These are phyloP conservation scores for Acronicta aceris DNA, from an alignment of 2,888 invertebrate genomes.

Conservation along the genomic window DNA sequence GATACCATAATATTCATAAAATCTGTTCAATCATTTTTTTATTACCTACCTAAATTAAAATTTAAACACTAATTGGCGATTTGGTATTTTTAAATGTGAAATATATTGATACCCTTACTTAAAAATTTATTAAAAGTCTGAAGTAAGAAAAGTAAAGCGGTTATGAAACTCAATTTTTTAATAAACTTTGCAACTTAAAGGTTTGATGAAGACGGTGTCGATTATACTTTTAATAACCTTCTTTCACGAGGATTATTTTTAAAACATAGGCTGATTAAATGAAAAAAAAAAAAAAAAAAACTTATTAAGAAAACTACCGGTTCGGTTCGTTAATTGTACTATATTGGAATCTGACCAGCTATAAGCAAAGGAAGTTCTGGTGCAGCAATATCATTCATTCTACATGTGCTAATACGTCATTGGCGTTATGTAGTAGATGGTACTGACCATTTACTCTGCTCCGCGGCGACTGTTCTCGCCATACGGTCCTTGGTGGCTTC, in stretches of 20 bases:
- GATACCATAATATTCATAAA: no score
- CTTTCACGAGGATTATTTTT: slow-evolving; percentile 10
- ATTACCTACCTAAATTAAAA: no score
- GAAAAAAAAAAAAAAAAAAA: background rate
- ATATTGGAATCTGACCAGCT: background rate
- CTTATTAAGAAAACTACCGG: background rate
- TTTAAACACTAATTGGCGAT: no score
- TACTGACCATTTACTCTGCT: slow-evolving; percentile 96
- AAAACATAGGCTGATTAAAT: slow-evolving; percentile 10
- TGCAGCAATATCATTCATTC: background rate
- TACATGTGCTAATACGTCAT: slow-evolving; percentile 15
- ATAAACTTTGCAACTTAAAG: slow-evolving; percentile 16
- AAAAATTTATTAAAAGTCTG: no score
- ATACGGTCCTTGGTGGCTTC: slow-evolving; percentile 97
- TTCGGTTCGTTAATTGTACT: background rate
- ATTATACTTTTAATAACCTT: slow-evolving; percentile 29
- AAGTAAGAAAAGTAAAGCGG: slow-evolving; percentile 2
- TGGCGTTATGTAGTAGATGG: background rate
- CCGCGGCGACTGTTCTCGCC: slow-evolving; percentile 97
- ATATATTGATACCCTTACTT: no score
- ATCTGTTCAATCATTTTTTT: no score
- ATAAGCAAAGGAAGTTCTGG: slow-evolving; percentile 6
- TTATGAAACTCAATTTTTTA: slow-evolving; percentile 12
- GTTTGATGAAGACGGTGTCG: slow-evolving; percentile 3
- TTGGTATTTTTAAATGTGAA: background rate